Base-by-base conservation (phyloP, 1,140 invertebrate genomes). In the Halictus rubicundus region DNA sequence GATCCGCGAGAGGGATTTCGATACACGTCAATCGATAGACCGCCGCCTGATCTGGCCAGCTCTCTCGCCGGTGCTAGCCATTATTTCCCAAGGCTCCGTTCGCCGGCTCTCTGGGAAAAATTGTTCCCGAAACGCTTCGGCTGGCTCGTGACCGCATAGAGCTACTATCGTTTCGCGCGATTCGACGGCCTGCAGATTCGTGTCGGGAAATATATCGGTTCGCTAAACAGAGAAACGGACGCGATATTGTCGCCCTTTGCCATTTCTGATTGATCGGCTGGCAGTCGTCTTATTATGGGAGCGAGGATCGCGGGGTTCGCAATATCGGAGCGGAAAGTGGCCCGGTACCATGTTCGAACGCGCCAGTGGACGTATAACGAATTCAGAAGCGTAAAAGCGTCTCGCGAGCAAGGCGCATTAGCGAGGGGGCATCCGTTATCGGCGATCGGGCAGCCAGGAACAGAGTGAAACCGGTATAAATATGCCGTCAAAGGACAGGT, bases 401-500 rank as follows among this genome's bases (percentile, higher is more conserved):
- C 27, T 49, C 52, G 52, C n/a, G 23, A 23, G 27, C 59, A 23
- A 73, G 59, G 10, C 7, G 25, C 71, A 74, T 79, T 79, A 74
- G 78, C 71, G 52, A 46, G 63, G 68, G 71, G 71, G 78, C 61
- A 64, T 68, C 52, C 70, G 71, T 73, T 73, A 79, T 79, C 78
- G 78, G 71, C 61, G 70, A 79, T 79, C 78, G 63, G 78, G 12
- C 54, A 63, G n/a, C 63, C 25, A 9, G 49, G 69, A 66, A 66
- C 71, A 68, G 71, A 61, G 78, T 49, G 71, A 78, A 81, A 81
- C 80, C 80, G 68, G 68, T 78, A 81, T 81, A 81, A 81, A 81
- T 81, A 81, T 81, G 73, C 73, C 79, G 74, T 81, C 74, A 79
- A 79, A 74, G 71, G 78, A 79, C 78, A 46, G 49, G 78, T 74